Percentiles rank a stretch among this genome's conserved stretches.
These are phyloP conservation scores for Conops quadrifasciatus DNA, from an alignment of 2,888 invertebrate genomes.

Conservation along the genomic window DNA sequence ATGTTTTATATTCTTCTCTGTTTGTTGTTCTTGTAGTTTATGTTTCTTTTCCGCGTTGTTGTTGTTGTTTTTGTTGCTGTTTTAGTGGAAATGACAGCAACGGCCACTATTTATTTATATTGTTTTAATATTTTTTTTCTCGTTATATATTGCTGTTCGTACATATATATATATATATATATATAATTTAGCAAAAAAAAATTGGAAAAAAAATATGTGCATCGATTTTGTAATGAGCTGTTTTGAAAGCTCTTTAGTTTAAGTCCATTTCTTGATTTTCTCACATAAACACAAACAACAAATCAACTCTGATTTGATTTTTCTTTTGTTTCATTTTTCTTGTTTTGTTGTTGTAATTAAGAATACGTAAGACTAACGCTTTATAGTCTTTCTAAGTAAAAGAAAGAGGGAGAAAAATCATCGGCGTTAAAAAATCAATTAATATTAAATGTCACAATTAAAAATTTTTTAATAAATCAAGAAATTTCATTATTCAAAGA, in stretches of 20 bases:
- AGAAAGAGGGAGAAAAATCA: too few species aligned
- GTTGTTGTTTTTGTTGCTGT: slow-evolving; percentile 1
- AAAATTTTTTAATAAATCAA: too few species aligned
- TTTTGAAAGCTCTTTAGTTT: slow-evolving; percentile 19
- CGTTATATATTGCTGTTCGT: slow-evolving; percentile 2
- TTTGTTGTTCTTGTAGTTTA: slow-evolving; percentile 6
- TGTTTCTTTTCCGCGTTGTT: slow-evolving; percentile 17
- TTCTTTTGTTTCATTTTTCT: not conserved
- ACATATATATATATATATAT: slow-evolving; percentile 4
- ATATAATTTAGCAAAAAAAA: slow-evolving; percentile 31
- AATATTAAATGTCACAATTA: too few species aligned
- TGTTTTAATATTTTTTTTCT: slow-evolving; percentile 34
- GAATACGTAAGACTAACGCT: too few species aligned
- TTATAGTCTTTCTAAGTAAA: too few species aligned
- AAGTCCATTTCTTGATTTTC: slow-evolving; percentile 10
- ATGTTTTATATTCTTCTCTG: slow-evolving; percentile 3
- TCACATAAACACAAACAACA: not conserved
- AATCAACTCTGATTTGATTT: not conserved
- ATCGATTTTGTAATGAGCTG: slow-evolving; percentile 58
- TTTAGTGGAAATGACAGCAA: slow-evolving; percentile 26
- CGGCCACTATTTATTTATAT: slow-evolving; percentile 47
- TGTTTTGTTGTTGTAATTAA: too few species aligned
- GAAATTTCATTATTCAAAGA: too few species aligned
- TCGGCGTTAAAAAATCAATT: too few species aligned
- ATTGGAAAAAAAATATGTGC: slow-evolving; percentile 57